Evolutionary conservation across 2,888 invertebrate species (phyloP), one percentile per base, ranked within the genome.

Genomic region (Lordiphosa fenestrarum): DNA sequence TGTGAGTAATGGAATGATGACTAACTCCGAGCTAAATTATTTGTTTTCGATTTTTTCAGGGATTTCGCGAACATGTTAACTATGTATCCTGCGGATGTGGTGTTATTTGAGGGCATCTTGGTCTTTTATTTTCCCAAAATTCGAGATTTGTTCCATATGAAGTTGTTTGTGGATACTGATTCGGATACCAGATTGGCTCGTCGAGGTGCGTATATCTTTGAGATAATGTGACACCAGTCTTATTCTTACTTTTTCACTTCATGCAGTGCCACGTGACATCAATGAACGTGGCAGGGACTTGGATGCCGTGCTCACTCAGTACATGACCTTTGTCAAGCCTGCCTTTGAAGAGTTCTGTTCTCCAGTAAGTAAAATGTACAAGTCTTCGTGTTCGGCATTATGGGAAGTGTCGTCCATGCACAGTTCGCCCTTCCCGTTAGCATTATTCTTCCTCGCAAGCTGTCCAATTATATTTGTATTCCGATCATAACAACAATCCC

Each of bases 321-420:
- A 99, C 90, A 98, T 97, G 94, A 96, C 95, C 85, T 97, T 95
- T 88, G 99, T 99, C 2, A 99, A 99, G 90, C 99, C 99, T n/a
- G 99, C 99, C 2, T 99, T 99, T 90, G 99, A 99, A 89, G 98
- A 98, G 90, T 99, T 99, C 91, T 99, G 98, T 88, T 92, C 97
- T 75, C 99, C 99, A 66, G 97, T 97, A 91, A 93, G 93, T 92
- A 4, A 9, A 15, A 7, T 25, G 25, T 25, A 6, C 25, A 25
- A 6, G 25, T 25, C 7, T 25, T 25, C 6, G 0, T 25, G 25
- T 25, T 7, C 3, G 7, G 25, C 3, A 19, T 19, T 19, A 19
- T 19, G 2, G 19, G 19, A 19, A 19, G 19, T 4, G 19, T 19
- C 19, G 1, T 19, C 19, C 19, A 4, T 3, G 19, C 19, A 19